Percentiles rank a stretch among this genome's conserved stretches.
phyloP scores from a whole-genome alignment of 2,797 vertebrate genomes.

The Malurus splendens region DNA sequence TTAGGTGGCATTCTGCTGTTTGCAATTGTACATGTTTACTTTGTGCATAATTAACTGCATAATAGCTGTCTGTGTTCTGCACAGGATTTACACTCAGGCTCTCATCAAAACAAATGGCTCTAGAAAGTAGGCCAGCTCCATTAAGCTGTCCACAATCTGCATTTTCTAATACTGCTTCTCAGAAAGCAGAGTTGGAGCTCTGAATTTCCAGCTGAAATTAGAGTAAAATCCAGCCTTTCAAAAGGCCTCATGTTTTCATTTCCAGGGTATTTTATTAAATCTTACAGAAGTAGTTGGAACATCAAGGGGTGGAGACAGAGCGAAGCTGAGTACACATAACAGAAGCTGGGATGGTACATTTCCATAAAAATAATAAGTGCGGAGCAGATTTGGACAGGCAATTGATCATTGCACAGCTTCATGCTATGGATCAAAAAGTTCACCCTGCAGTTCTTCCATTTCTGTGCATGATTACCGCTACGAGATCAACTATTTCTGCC shows the following conservation, averaged over 20 bases:
- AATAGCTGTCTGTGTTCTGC: slow-evolving; percentile 70
- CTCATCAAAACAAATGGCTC: slow-evolving; percentile 65
- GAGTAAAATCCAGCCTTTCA: slow-evolving; percentile 2
- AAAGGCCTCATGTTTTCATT: neutral
- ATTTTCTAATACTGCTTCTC: slow-evolving; percentile 49
- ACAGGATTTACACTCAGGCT: slow-evolving; percentile 65
- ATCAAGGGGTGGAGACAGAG: neutral
- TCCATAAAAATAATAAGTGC: slow-evolving; percentile 63
- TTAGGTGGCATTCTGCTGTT: slow-evolving; percentile 74
- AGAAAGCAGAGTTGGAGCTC: neutral
- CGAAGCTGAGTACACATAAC: slow-evolving; percentile 19
- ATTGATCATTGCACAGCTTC: slow-evolving; percentile 53
- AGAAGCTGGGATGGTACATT: slow-evolving; percentile 47
- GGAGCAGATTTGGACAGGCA: slow-evolving; percentile 40
- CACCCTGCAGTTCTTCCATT: slow-evolving; percentile 30
- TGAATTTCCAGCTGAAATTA: neutral
- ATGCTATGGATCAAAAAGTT: slow-evolving; percentile 46
- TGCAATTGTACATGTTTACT: slow-evolving; percentile 78
- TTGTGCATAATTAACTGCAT: slow-evolving; percentile 77
- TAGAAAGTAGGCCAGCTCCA: slow-evolving; percentile 67
- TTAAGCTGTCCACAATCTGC: slow-evolving; percentile 52
- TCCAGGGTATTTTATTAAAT: slow-evolving; percentile 42
- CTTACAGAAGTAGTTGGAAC: neutral
- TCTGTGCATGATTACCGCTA: slow-evolving; percentile 2
- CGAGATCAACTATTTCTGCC: neutral